phyloP scores from a whole-genome alignment of 2,113 vertebrate species.

The Zapornia atra region DNA sequence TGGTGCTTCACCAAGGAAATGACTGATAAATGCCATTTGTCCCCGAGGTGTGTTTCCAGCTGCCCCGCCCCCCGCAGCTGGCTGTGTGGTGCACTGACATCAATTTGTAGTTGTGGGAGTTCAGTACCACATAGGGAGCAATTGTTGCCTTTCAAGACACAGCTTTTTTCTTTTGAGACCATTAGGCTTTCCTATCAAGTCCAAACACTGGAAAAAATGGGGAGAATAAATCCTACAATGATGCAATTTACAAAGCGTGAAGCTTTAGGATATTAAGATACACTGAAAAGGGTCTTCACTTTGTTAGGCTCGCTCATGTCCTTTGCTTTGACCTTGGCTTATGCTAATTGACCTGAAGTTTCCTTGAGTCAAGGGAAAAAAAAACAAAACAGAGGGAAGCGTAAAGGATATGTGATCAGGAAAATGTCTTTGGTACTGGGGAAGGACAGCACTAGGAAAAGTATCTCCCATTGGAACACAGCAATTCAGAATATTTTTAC shows the following conservation, averaged over 20 bases:
- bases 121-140: background rate
- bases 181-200: background rate
- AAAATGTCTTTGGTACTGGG: background rate
- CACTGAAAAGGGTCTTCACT: background rate
- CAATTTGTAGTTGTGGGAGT: background rate
- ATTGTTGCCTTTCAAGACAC: background rate
- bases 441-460: background rate
- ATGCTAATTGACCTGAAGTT: background rate
- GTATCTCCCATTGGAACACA: fast-evolving
- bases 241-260: background rate
- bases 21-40: background rate
- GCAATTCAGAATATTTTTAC: background rate
- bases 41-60: background rate
- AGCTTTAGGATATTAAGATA: background rate
- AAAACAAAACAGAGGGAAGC: fast-evolving
- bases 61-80: background rate
- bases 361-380: background rate
- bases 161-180: background rate
- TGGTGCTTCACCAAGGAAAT: background rate
- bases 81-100: background rate
- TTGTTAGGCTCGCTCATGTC: background rate
- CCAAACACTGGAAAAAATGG: background rate
- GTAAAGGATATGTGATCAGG: background rate
- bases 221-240: background rate
- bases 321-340: background rate